A percentile compares a stretch with the other conserved stretches of the same genome.
These are phyloP conservation scores for Trachymyrmex septentrionalis DNA, from an alignment of 1,140 invertebrate genomes.

Conservation along the genomic window DNA sequence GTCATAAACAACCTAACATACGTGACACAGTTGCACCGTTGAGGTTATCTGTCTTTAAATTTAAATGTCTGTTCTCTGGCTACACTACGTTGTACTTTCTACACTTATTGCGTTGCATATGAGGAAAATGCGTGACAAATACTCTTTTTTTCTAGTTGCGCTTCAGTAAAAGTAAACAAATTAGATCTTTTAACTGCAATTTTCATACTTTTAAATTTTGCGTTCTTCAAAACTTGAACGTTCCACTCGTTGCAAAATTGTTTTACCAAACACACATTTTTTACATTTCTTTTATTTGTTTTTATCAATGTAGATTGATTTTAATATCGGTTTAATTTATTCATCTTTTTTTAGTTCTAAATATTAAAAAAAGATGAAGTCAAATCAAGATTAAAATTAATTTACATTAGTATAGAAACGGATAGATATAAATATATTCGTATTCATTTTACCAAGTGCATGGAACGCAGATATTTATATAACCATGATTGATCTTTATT, in stretches of 20 bases:
- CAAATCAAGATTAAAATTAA: too few relatives aligned
- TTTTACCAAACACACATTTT: not conserved
- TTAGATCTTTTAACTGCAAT: not conserved
- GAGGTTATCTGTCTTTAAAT: not conserved
- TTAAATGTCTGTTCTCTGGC: not conserved
- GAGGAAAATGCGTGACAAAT: not conserved
- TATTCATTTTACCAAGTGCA: not conserved
- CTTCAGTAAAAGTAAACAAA: not conserved
- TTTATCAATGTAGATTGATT: too few relatives aligned
- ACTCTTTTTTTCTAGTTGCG: not conserved
- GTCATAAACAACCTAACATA: too few relatives aligned
- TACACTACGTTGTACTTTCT: not conserved
- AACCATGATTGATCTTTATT: slow-evolving; percentile 72
- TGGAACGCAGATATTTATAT: slow-evolving; percentile 37
- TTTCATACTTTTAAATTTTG: not conserved
- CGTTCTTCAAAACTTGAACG: not conserved
- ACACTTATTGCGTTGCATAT: not conserved
- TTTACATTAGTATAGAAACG: too few relatives aligned
- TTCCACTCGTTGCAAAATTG: not conserved
- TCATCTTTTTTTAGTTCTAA: too few relatives aligned
- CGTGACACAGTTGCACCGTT: not conserved
- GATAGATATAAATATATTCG: not conserved
- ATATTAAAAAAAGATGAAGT: too few relatives aligned
- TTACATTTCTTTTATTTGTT: too few relatives aligned
- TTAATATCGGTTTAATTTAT: too few relatives aligned